A percentile compares a stretch with the other conserved stretches of the same genome.
phyloP scores from a whole-genome alignment of 2,797 vertebrate species.

The Heliangelus exortis region DNA sequence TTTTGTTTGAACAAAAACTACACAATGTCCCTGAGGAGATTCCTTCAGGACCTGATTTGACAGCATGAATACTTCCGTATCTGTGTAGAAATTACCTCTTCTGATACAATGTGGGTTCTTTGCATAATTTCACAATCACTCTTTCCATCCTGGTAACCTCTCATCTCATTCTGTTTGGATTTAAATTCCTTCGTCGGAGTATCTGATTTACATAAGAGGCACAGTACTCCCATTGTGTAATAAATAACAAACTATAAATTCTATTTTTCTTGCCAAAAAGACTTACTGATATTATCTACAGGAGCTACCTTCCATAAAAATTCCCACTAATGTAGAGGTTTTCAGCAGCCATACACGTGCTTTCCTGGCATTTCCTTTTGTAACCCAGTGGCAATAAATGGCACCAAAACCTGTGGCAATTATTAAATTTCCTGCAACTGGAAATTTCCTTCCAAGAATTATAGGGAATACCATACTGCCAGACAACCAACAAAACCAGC shows the following conservation, averaged over 20 bases:
- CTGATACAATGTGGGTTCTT: background rate
- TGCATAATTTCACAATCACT: conserved; percentile 45
- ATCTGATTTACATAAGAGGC: conserved; percentile 47
- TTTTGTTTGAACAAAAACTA: conserved; percentile 31
- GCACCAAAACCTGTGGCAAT: background rate
- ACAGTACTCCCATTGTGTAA: background rate
- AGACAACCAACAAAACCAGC: background rate
- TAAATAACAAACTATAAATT: conserved; percentile 37
- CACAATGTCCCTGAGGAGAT: conserved; percentile 18
- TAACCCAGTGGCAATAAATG: background rate
- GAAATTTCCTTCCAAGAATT: background rate
- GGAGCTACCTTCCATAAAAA: background rate
- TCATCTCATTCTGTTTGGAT: conserved; percentile 18
- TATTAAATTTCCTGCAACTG: background rate
- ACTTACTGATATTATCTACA: background rate
- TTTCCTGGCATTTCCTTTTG: background rate
- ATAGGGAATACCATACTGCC: background rate
- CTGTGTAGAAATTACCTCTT: conserved; percentile 39
- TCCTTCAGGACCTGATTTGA: conserved; percentile 20
- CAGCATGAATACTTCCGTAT: background rate
- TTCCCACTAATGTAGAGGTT: background rate
- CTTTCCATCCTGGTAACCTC: conserved; percentile 36
- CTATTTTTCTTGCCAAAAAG: background rate
- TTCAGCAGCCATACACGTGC: background rate
- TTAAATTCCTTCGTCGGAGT: conserved; percentile 19